phyloP scores from a whole-genome alignment of 2,888 invertebrate species.

The Cataglyphis albicans region DNA sequence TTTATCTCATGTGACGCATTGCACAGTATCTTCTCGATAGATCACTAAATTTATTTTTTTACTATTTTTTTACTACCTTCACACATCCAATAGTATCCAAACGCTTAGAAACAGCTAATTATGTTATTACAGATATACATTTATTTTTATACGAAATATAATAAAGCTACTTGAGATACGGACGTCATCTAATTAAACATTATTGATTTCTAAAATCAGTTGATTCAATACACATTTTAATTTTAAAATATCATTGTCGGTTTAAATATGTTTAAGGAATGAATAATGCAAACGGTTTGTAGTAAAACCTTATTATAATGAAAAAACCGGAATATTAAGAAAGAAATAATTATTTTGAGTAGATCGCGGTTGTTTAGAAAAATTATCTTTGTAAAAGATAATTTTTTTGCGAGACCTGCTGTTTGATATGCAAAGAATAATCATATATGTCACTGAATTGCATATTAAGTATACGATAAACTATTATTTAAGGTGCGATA shows the following conservation, averaged over 20 bases:
- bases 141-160: neutral
- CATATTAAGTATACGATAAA: neutral
- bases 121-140: neutral
- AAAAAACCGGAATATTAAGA: neutral
- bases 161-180: neutral
- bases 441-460: neutral
- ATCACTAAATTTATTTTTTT: too few relatives aligned
- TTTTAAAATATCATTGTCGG: neutral
- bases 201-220: neutral
- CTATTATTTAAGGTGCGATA: neutral
- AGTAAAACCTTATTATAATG: neutral
- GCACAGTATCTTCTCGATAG: neutral
- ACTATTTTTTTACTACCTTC: too few relatives aligned
- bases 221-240: conserved; percentile 7
- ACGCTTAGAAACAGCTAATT: neutral
- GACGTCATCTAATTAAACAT: neutral
- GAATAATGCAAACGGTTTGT: conserved; percentile 3
- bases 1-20: neutral
- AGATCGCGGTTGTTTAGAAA: neutral
- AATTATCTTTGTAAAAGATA: neutral
- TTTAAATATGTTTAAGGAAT: neutral
- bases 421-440: neutral
- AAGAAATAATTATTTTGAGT: conserved; percentile 16
- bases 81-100: too few relatives aligned
- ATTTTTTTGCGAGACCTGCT: neutral